Conservation (phyloP, 2,113 vertebrate species). For the Thalassoma bifasciatum region DNA sequence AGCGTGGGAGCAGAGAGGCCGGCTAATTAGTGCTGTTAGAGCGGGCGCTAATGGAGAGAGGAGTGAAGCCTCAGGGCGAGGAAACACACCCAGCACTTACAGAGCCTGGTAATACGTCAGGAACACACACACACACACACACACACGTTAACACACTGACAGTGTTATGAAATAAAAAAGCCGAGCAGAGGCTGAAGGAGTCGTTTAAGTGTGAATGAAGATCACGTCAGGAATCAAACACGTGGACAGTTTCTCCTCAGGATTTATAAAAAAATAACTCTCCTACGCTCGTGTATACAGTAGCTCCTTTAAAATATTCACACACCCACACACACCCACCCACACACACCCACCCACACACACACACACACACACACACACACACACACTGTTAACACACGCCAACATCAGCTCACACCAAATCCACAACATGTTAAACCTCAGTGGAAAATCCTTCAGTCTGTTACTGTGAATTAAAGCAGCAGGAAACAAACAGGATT, state of each 20-base stretch:
- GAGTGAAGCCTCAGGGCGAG: conserved; percentile 56
- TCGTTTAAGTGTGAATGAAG: not conserved
- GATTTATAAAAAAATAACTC: no score
- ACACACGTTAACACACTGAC: conserved; percentile 19
- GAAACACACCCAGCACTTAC: conserved; percentile 60
- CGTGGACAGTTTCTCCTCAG: no score
- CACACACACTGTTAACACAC: no score
- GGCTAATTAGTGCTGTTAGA: conserved; percentile 71
- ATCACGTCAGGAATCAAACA: no score
- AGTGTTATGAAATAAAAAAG: not conserved
- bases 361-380: no score
- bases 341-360: no score
- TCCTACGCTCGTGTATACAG: no score
- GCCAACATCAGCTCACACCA: no score
- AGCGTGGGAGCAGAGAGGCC: conserved; percentile 41
- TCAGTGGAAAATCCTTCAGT: no score
- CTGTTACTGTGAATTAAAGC: no score
- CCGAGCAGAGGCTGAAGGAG: conserved; percentile 9
- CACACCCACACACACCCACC: not conserved
- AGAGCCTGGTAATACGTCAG: conserved; percentile 42
- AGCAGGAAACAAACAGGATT: no score
- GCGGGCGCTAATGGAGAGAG: conserved; percentile 69
- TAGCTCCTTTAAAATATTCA: not conserved
- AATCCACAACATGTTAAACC: no score
- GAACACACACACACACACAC: conserved; percentile 26